Percentiles rank a stretch among this genome's conserved stretches.
These are phyloP conservation scores for Eurosta solidaginis DNA, from an alignment of 1,140 invertebrate species.

Conservation along the genomic window DNA sequence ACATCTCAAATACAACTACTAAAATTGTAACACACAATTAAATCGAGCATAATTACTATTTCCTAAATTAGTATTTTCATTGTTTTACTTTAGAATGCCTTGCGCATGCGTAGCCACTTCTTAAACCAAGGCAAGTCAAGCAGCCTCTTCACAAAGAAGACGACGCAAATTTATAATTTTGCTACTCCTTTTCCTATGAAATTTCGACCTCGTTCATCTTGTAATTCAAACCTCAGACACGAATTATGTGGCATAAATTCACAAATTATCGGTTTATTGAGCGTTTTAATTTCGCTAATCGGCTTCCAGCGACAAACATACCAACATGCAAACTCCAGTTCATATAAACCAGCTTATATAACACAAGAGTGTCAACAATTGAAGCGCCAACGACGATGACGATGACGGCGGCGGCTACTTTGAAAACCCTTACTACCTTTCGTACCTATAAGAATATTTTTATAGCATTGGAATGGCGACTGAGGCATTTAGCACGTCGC, in stretches of 20 bases:
- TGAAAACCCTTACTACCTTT: background rate
- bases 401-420: background rate
- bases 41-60: too few species aligned
- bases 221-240: background rate
- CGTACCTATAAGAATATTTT: background rate
- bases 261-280: constrained; percentile 28
- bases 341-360: background rate
- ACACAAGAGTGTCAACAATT: background rate
- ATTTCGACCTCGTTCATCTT: background rate
- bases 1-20: too few species aligned
- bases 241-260: constrained; percentile 24
- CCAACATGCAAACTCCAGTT: too few species aligned
- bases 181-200: background rate
- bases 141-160: background rate
- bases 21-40: too few species aligned
- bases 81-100: too few species aligned
- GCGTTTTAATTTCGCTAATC: constrained; percentile 27
- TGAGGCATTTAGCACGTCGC: constrained; percentile 9
- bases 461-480: background rate
- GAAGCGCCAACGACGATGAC: background rate
- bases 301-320: background rate
- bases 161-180: background rate
- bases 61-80: too few species aligned
- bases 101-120: too few species aligned
- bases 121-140: too few species aligned